Evolutionary conservation across 2,797 vertebrate genomes (phyloP).

Genomic region (Perodicticus potto): DNA sequence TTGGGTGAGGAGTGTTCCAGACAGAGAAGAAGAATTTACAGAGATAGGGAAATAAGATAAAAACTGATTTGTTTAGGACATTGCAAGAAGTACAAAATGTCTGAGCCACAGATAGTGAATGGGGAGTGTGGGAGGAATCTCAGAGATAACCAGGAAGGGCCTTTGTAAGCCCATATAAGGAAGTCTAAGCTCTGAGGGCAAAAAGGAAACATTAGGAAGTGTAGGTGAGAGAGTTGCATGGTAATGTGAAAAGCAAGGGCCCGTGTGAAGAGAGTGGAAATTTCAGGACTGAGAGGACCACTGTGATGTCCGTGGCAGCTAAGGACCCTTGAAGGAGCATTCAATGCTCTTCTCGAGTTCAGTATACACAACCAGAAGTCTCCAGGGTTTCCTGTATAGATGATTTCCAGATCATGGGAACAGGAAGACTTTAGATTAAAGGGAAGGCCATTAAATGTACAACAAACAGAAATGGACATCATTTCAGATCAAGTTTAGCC

Average conservation of each 20-base stretch:
- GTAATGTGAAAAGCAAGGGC: not conserved
- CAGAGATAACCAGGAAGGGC: not conserved
- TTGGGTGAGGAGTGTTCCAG: not conserved
- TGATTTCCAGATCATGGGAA: slow-evolving; percentile 73
- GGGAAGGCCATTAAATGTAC: slow-evolving; percentile 56
- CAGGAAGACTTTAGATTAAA: slow-evolving; percentile 65
- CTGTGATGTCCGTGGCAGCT: not conserved
- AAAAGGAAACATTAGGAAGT: not conserved
- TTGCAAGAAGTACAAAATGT: not conserved
- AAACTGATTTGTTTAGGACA: not conserved
- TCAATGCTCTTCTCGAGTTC: not conserved
- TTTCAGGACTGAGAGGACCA: not conserved
- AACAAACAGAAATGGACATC: slow-evolving; percentile 45
- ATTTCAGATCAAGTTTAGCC: slow-evolving; percentile 4
- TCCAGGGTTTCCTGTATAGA: not conserved
- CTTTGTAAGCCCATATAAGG: not conserved
- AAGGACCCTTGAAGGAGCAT: not conserved
- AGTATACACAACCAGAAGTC: not conserved
- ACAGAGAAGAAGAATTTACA: not conserved
- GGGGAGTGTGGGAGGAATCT: not conserved
- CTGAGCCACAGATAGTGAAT: not conserved
- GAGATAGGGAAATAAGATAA: not conserved
- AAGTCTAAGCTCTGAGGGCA: not conserved
- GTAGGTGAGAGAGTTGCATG: not conserved
- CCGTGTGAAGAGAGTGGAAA: not conserved